A percentile compares a stretch with the other conserved stretches of the same genome.
Conservation (phyloP, 2,888 invertebrate genomes). For the Agrypnus murinus region DNA sequence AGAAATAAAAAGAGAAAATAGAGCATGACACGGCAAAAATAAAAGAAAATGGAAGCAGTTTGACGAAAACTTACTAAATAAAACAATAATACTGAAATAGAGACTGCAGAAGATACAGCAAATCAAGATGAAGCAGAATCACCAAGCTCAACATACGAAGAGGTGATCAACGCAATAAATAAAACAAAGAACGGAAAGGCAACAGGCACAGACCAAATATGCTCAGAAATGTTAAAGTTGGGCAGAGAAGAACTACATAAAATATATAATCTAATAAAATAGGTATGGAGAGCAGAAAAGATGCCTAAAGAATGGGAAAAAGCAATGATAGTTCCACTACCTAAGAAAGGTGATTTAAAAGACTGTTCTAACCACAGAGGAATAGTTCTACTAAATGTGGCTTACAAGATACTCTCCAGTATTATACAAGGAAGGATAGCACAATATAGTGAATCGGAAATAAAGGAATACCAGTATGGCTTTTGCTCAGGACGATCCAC, state of each 20-base stretch:
- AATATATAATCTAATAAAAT: not conserved
- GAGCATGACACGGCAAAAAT: too few relatives aligned
- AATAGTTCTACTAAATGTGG: too few relatives aligned
- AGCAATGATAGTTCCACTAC: not conserved
- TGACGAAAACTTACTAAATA: not conserved
- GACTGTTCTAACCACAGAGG: not conserved
- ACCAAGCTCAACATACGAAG: too few relatives aligned
- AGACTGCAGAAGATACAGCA: too few relatives aligned
- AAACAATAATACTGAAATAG: too few relatives aligned
- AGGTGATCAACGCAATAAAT: not conserved
- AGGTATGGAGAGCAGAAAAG: not conserved
- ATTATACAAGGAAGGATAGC: conserved; percentile 1
- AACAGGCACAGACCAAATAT: conserved; percentile 4
- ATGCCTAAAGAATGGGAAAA: conserved; percentile 10
- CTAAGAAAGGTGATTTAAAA: not conserved
- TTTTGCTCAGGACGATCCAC: too few relatives aligned
- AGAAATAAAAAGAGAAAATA: too few relatives aligned
- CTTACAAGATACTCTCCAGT: too few relatives aligned
- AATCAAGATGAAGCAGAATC: not conserved
- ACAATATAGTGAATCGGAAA: not conserved
- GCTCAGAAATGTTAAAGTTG: not conserved
- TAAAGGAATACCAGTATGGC: too few relatives aligned
- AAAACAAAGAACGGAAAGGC: conserved; percentile 14
- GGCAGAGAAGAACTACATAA: not conserved
- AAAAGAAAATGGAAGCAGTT: not conserved